Base-by-base conservation (phyloP, 2,888 invertebrate genomes). In the Drosophila siamana region DNA sequence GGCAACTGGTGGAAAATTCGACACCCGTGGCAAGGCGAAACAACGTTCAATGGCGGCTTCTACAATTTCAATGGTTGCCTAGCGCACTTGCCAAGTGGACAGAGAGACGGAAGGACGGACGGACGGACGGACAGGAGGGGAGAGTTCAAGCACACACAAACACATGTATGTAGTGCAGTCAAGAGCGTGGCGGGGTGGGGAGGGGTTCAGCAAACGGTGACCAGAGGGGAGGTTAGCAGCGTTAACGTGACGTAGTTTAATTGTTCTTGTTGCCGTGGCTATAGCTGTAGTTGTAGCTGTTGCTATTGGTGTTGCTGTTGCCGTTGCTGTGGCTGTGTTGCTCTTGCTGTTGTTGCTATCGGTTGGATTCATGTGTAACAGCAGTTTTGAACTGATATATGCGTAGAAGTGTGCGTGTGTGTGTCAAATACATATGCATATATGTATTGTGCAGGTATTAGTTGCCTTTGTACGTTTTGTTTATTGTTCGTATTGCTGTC, bases 21-120 rank as follows among this genome's bases (percentile, higher is more conserved):
- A 76, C 76, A 76, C 55, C 26, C 51, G 62, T 52, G 28, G 64
- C 46, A 56, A 51, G 50, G 72, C 51, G 51, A 57, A 65, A 47
- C 47, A 65, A 43, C 47, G 73, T 52, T 60, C 73, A 55, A 22
- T 54, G 46, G 28, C 44, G 55, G 9, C 50, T 69, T 60, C 26
- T 62, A 70, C 38, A 70, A 62, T 57, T 76, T 76, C 63, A 70
- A 56, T 51, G 43, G 72, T 63, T 69, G 62, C 62, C 50, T 24
- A 33, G 24, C 6, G 51, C 41, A 43, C 41, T 46, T 40, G 36
- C 19, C n/a, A n/a, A n/a, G n/a, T n/a, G n/a, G n/a, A n/a, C n/a
- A n/a, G n/a, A n/a, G n/a, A n/a, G n/a, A n/a, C n/a, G n/a, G n/a
- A n/a, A n/a, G n/a, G n/a, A n/a, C n/a, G n/a, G n/a, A n/a, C n/a